Conservation (phyloP, 2,797 vertebrate genomes). For the Thaleichthys pacificus region DNA sequence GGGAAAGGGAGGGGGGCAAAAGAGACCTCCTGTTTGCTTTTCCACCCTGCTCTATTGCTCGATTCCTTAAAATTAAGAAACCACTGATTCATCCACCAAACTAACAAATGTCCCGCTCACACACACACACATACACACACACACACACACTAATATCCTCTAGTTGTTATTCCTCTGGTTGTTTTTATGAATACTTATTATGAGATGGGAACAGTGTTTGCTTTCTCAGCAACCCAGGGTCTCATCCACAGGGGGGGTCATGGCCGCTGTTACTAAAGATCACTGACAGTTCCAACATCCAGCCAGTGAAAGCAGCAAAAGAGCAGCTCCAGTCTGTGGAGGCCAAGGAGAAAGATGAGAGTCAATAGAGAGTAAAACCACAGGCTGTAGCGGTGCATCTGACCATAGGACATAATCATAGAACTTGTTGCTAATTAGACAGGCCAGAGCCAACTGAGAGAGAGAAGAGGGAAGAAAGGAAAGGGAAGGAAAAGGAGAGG, state of each 20-base stretch:
- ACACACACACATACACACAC: slow-evolving; percentile 7
- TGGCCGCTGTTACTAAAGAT: neutral
- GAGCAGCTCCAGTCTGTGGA: neutral
- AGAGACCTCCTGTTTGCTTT: slow-evolving; percentile 1
- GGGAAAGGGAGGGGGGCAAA: neutral
- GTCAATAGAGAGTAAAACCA: too few species aligned
- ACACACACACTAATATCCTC: slow-evolving; percentile 4
- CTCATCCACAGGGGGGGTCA: neutral
- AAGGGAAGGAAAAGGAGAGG: neutral
- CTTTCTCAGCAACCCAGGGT: neutral
- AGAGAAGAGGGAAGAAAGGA: neutral
- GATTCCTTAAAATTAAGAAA: neutral
- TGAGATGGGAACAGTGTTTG: neutral
- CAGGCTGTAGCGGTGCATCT: too few species aligned
- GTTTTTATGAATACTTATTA: neutral
- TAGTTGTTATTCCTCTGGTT: neutral
- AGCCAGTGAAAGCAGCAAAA: neutral
- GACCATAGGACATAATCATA: neutral
- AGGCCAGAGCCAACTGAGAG: neutral
- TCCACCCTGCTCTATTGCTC: neutral
- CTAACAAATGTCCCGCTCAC: neutral
- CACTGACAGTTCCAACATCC: neutral
- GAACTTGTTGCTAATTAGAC: too few species aligned
- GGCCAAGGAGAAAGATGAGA: neutral
- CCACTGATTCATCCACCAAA: neutral